phyloP scores from a whole-genome alignment of 2,888 invertebrate genomes.

The Folsomia candida region DNA sequence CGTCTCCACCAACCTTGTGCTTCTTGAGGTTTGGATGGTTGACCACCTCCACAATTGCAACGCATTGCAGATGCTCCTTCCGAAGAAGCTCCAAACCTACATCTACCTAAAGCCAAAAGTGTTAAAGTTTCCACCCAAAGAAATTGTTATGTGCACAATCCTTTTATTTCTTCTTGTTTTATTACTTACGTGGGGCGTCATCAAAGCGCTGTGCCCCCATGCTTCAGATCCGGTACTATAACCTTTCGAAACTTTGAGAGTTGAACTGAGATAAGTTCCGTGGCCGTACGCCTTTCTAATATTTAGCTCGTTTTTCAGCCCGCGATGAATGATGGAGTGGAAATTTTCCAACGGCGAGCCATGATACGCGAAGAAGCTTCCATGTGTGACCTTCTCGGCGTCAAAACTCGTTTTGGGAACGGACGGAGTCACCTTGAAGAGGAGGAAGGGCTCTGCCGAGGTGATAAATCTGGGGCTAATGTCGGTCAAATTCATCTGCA shows the following conservation, averaged over 20 bases:
- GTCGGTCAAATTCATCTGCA: not conserved
- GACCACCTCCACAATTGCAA: not conserved
- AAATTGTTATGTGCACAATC: not conserved
- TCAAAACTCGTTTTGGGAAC: not conserved
- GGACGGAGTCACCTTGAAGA: not conserved
- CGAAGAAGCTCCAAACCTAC: not conserved
- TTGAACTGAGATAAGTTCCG: not conserved
- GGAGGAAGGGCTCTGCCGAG: not conserved
- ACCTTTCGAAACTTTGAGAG: not conserved
- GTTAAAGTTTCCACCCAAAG: not conserved
- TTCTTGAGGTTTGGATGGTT: not conserved
- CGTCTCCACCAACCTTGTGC: not conserved
- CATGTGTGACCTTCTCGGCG: slow-evolving; percentile 55
- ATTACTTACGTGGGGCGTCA: not conserved
- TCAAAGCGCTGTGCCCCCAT: not conserved
- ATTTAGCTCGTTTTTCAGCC: slow-evolving; percentile 56
- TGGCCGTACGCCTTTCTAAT: not conserved
- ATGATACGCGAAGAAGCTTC: slow-evolving; percentile 70
- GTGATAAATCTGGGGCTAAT: not conserved
- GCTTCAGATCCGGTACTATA: not conserved
- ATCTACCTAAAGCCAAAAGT: not conserved
- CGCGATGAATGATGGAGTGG: slow-evolving; percentile 74
- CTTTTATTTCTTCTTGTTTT: not conserved
- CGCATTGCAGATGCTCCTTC: not conserved
- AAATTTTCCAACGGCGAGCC: slow-evolving; percentile 79